A percentile compares a stretch with the other conserved stretches of the same genome.
Conservation (phyloP, 2,888 invertebrate genomes). For the Petrolisthes manimaculis region DNA sequence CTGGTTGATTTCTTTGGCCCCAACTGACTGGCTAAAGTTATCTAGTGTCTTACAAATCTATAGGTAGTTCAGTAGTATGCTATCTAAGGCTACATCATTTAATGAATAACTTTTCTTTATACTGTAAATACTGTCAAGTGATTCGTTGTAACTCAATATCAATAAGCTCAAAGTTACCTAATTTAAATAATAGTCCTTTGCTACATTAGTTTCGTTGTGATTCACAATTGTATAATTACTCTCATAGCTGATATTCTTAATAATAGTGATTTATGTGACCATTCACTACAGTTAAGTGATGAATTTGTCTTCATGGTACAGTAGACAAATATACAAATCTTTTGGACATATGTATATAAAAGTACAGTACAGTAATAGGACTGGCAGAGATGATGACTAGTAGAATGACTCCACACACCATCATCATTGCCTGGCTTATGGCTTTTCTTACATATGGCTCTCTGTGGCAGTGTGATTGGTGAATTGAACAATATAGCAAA, state of each 20-base stretch:
- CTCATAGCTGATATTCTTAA: neutral
- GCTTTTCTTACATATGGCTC: too few species aligned
- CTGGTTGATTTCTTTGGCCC: slow-evolving; percentile 26
- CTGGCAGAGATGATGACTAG: too few species aligned
- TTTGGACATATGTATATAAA: too few species aligned
- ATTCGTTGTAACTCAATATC: slow-evolving; percentile 29
- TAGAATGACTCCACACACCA: too few species aligned
- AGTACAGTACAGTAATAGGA: too few species aligned
- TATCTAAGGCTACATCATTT: slow-evolving; percentile 33
- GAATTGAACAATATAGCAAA: too few species aligned
- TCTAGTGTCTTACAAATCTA: slow-evolving; percentile 25
- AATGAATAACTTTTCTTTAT: neutral
- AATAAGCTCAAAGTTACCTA: slow-evolving; percentile 24
- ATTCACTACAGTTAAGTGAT: neutral
- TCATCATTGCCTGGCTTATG: too few species aligned
- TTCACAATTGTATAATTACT: neutral
- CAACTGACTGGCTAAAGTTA: slow-evolving; percentile 1
- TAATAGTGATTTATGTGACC: neutral
- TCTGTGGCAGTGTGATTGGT: too few species aligned
- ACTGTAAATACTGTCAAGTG: slow-evolving; percentile 10
- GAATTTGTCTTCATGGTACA: too few species aligned
- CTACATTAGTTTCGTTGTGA: slow-evolving; percentile 2
- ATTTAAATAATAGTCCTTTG: neutral
- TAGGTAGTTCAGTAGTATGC: slow-evolving; percentile 4
- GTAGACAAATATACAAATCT: too few species aligned